A percentile compares a stretch with the other conserved stretches of the same genome.
Conservation (phyloP, 2,888 invertebrate species). For the Leucozona laternaria region DNA sequence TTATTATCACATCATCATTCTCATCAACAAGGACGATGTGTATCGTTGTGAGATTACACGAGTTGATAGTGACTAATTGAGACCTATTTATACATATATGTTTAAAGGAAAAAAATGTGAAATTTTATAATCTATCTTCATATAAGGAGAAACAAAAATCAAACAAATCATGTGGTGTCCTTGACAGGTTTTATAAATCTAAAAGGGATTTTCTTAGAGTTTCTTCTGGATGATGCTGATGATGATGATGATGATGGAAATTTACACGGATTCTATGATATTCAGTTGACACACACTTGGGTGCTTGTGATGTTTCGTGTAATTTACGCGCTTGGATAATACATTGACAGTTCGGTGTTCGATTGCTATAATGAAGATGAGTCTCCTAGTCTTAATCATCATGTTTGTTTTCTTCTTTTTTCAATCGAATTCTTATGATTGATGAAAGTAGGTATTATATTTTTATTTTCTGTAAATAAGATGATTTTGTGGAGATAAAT, state of each 20-base stretch:
- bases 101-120: neutral
- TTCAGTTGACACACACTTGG: slow-evolving; percentile 15
- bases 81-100: slow-evolving; percentile 57
- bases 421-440: neutral
- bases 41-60: slow-evolving; percentile 70
- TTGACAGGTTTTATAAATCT: slow-evolving; percentile 69
- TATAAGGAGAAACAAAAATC: neutral
- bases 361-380: slow-evolving; percentile 55
- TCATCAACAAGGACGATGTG: slow-evolving; percentile 73
- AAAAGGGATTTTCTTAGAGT: slow-evolving; percentile 2
- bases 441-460: neutral
- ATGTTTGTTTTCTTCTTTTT: slow-evolving; percentile 17
- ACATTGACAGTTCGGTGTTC: slow-evolving; percentile 37
- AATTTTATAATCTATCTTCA: neutral
- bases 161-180: slow-evolving; percentile 52
- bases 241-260: slow-evolving; percentile 17
- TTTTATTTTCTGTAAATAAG: neutral
- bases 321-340: slow-evolving; percentile 67
- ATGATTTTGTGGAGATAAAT: neutral
- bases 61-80: slow-evolving; percentile 74
- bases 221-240: neutral
- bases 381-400: slow-evolving; percentile 23
- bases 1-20: slow-evolving; percentile 61
- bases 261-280: slow-evolving; percentile 6
- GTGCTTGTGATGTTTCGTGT: slow-evolving; percentile 51